Percentiles rank a stretch among this genome's conserved stretches.
phyloP scores from a whole-genome alignment of 2,797 vertebrate genomes.

The Psittacula derbiana region DNA sequence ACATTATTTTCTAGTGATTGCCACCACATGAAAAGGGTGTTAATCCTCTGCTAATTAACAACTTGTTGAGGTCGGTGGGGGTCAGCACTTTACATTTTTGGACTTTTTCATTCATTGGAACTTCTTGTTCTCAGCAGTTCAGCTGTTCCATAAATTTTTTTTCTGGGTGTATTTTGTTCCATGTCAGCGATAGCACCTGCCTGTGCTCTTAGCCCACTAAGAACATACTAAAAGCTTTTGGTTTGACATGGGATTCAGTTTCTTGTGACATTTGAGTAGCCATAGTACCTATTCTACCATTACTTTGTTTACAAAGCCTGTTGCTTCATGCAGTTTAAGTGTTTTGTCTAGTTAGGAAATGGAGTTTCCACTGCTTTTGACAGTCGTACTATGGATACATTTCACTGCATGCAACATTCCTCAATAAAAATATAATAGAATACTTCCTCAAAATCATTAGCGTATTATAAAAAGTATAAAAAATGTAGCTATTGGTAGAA shows the following conservation, averaged over 20 bases:
- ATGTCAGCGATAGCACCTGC: neutral
- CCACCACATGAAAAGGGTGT: conserved; percentile 9
- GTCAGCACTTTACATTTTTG: conserved; percentile 22
- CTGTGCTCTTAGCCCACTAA: neutral
- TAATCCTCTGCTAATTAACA: conserved; percentile 61
- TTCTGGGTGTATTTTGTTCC: neutral
- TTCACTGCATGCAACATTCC: neutral
- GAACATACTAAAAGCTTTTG: neutral
- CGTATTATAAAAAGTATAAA: neutral
- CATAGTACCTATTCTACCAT: neutral
- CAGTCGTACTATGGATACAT: neutral
- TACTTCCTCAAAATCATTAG: neutral
- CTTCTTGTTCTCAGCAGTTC: neutral
- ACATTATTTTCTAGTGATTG: conserved; percentile 48
- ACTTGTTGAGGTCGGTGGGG: neutral
- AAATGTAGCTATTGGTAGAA: neutral
- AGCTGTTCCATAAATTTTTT: neutral
- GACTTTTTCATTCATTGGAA: conserved; percentile 23
- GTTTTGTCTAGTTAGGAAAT: neutral
- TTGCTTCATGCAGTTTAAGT: neutral
- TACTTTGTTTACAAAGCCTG: neutral
- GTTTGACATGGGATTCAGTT: neutral
- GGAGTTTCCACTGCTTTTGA: neutral
- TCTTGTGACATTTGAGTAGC: neutral
- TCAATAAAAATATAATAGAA: neutral